A percentile compares a stretch with the other conserved stretches of the same genome.
phyloP scores from a whole-genome alignment of 2,797 vertebrate species.

The Phataginus tetradactyla region DNA sequence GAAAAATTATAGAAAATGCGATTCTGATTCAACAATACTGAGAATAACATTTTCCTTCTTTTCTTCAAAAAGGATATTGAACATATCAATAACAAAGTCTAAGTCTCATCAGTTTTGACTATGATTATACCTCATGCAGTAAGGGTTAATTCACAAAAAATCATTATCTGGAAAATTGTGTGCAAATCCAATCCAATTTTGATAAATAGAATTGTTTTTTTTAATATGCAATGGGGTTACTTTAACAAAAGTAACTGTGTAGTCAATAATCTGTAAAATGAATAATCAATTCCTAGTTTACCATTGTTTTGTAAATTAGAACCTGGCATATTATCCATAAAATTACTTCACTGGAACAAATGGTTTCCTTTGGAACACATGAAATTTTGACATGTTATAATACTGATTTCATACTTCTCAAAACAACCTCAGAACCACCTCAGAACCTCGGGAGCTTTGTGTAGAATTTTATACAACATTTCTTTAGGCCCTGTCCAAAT shows the following conservation, averaged over 20 bases:
- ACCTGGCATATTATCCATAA: conserved; percentile 19
- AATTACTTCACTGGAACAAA: conserved; percentile 47
- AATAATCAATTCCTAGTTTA: conserved; percentile 64
- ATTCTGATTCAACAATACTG: conserved; percentile 50
- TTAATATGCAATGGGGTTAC: conserved; percentile 20
- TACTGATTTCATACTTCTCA: conserved; percentile 33
- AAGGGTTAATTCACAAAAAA: conserved; percentile 54
- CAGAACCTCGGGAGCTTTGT: not conserved
- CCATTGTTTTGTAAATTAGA: conserved; percentile 40
- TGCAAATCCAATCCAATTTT: conserved; percentile 62
- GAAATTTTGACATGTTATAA: conserved; percentile 52
- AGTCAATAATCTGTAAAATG: conserved; percentile 68
- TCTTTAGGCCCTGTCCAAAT: not conserved
- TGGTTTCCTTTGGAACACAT: conserved; percentile 25
- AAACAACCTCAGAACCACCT: not conserved
- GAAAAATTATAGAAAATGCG: conserved; percentile 56
- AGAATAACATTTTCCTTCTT: conserved; percentile 57
- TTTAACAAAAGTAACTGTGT: conserved; percentile 60
- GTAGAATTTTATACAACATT: not conserved
- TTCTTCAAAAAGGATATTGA: conserved; percentile 61
- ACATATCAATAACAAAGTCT: conserved; percentile 43
- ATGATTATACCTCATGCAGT: conserved; percentile 22
- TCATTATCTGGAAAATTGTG: conserved; percentile 59
- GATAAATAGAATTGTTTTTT: conserved; percentile 63
- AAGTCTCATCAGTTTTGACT: conserved; percentile 51